Percentiles rank a stretch among this genome's conserved stretches.
These are phyloP conservation scores for Solen grandis DNA, from an alignment of 1,140 invertebrate species.

Conservation along the genomic window DNA sequence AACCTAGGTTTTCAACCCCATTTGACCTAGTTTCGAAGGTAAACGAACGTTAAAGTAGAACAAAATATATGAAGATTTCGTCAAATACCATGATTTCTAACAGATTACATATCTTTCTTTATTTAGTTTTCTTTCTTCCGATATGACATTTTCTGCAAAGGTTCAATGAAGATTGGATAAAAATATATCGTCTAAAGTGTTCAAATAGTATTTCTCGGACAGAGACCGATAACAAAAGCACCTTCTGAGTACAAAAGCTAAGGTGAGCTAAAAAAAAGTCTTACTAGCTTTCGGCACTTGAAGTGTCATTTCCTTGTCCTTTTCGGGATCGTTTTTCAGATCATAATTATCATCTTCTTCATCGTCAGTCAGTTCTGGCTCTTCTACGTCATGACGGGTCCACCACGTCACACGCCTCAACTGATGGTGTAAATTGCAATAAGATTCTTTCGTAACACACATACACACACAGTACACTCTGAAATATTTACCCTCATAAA, in stretches of 20 bases:
- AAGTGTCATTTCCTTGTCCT: background rate
- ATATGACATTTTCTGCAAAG: too few species aligned
- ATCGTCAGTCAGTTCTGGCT: conserved; percentile 64
- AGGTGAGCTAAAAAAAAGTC: background rate
- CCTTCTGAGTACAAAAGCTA: too few species aligned
- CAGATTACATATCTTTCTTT: too few species aligned
- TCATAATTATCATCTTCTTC: conserved; percentile 57
- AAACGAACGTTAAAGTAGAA: too few species aligned
- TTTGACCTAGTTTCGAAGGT: too few species aligned
- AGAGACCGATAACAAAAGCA: background rate
- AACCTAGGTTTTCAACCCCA: too few species aligned
- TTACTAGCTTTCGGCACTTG: background rate
- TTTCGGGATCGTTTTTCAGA: conserved; percentile 5
- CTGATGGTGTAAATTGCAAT: conserved; percentile 21
- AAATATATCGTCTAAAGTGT: background rate
- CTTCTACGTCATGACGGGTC: conserved; percentile 61
- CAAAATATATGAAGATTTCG: too few species aligned
- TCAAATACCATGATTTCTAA: too few species aligned
- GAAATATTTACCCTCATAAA: background rate
- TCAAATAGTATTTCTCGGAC: background rate
- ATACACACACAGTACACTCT: background rate
- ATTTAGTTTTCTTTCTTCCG: too few species aligned
- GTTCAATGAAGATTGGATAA: too few species aligned
- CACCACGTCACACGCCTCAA: conserved; percentile 65
- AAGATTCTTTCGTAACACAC: too few species aligned